Evolutionary conservation across 2,113 vertebrate species (phyloP).

Genomic region (Psittacara wagleri): DNA sequence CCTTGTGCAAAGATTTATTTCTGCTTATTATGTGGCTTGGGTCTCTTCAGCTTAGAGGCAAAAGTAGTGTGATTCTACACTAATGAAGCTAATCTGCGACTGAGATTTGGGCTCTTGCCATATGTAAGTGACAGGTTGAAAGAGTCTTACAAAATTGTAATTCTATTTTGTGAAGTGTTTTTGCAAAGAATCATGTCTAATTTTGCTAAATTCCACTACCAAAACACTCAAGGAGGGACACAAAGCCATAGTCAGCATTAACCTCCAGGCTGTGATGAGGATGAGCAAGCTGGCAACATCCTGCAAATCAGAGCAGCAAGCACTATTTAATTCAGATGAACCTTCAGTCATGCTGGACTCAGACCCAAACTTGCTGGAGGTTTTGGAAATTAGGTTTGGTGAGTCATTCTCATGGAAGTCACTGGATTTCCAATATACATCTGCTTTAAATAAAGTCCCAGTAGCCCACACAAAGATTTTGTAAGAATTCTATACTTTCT

Average conservation of each 20-base stretch:
- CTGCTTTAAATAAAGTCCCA: neutral
- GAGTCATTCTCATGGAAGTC: neutral
- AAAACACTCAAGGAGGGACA: neutral
- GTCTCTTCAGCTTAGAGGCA: neutral
- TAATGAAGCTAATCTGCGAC: neutral
- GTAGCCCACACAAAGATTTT: neutral
- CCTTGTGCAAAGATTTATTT: neutral
- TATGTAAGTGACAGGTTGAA: neutral
- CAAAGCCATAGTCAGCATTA: neutral
- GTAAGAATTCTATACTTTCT: neutral
- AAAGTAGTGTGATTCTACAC: neutral
- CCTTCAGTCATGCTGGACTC: neutral
- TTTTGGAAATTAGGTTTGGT: neutral
- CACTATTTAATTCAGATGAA: neutral
- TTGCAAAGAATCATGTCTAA: neutral
- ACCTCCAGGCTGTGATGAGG: neutral
- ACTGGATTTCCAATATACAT: neutral
- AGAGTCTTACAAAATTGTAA: neutral
- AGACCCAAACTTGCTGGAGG: neutral
- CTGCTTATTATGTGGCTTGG: neutral
- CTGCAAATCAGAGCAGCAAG: neutral
- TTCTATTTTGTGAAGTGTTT: neutral
- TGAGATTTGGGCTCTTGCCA: slow-evolving; percentile 1
- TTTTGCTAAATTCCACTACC: neutral
- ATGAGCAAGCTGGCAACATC: neutral